Evolutionary conservation across 2,888 invertebrate species (phyloP), one percentile per base, ranked within the genome.

Genomic region (Octonoba sinensis): DNA sequence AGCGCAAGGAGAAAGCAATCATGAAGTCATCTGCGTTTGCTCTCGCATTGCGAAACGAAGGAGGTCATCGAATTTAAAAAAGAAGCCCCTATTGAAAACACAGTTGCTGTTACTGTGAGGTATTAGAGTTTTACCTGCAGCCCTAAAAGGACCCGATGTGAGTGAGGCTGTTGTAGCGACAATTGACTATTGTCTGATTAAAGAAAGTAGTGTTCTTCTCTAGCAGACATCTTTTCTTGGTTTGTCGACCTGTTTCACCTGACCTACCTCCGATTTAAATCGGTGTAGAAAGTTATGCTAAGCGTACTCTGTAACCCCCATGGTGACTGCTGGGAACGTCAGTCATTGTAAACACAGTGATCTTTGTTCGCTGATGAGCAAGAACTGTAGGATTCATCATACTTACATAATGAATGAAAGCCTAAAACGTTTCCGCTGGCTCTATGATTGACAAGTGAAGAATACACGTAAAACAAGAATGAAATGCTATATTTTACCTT

Each of bases 61-160:
- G 51, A 51, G 69, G 69, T 69, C 69, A 69, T 12, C 54, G 46
- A 69, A 69, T 56, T 20, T 56, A 69, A 69, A n/a, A 69, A 69
- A 27, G 56, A 51, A 56, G 56, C 22, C n/a, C 44, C 69, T 18
- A 56, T 27, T 44, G 36, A 36, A 36, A 36, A 36, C 36, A 36
- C 36, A 36, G 6, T 36, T 36, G 36, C 36, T 36, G 36, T 6
- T 6, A 69, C 15, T 18, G 56, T 56, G 67, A 56, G 57, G 69
- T 15, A 20, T 44, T 4, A 54, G 18, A 20, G n/a, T 20, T 54
- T 54, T 20, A 20, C 1, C 46, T 65, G 51, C 22, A 62, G 24
- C 71, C 71, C 56, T 56, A 65, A 56, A 73, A 73, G 65, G 65
- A 46, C 56, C 73, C 73, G 20, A 56, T 73, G 64, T 73, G 65